Evolutionary conservation across 2,797 vertebrate genomes (phyloP).

Genomic region (Chelon labrosus): DNA sequence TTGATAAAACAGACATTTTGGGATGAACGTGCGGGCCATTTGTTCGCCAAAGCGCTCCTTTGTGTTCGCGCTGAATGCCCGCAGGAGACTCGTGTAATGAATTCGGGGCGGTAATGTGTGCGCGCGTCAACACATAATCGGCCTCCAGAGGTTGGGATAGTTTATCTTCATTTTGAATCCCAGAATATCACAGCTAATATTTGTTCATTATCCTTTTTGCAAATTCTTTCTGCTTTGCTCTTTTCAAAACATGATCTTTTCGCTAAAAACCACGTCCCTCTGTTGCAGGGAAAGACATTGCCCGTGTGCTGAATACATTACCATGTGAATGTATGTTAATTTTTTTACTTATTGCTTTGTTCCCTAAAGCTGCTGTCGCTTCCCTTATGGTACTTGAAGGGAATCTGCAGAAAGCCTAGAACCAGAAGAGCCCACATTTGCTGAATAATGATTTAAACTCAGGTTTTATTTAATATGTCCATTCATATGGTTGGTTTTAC

Average conservation of each 20-base stretch:
- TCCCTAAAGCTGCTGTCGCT: constrained; percentile 73
- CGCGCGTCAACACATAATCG: constrained; percentile 28
- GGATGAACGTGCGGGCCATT: constrained; percentile 26
- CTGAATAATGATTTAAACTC: constrained; percentile 19
- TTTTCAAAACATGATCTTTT: constrained; percentile 51
- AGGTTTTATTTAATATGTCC: background rate
- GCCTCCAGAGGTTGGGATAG: constrained; percentile 59
- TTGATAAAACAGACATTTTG: constrained; percentile 46
- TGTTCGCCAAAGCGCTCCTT: constrained; percentile 24
- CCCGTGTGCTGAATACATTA: constrained; percentile 77
- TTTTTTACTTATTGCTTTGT: constrained; percentile 70
- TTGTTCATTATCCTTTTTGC: constrained; percentile 67
- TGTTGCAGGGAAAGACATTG: constrained; percentile 63
- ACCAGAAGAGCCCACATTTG: constrained; percentile 12
- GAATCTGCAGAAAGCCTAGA: constrained; percentile 44
- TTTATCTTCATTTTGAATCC: constrained; percentile 69
- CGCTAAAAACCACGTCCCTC: constrained; percentile 64
- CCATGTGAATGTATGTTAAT: constrained; percentile 81
- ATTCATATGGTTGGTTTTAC: constrained; percentile 19
- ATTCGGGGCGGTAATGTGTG: constrained; percentile 32
- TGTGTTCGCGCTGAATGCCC: constrained; percentile 27
- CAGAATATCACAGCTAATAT: constrained; percentile 70
- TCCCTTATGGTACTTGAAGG: constrained; percentile 52
- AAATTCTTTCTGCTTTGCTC: constrained; percentile 54
- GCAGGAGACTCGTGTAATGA: constrained; percentile 37